Conservation (phyloP, 1,140 invertebrate genomes). For the Phthorimaea operculella region DNA sequence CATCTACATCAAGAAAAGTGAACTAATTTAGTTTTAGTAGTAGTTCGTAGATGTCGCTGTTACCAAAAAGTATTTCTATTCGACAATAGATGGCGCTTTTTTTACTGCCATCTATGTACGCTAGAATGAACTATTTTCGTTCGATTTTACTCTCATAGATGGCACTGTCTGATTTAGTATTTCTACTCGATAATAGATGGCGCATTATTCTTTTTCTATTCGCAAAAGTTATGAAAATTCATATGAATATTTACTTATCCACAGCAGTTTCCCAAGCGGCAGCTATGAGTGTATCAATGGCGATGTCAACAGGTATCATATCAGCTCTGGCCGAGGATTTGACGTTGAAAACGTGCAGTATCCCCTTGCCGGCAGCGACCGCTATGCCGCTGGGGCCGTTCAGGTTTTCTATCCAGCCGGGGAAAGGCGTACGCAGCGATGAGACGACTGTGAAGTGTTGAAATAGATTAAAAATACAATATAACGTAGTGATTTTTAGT, state of each 20-base stretch:
- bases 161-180: not conserved
- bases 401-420: constrained; percentile 88
- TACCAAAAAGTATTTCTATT: too few relatives aligned
- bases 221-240: not conserved
- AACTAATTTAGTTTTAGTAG: too few relatives aligned
- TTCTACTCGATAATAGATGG: not conserved
- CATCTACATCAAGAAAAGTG: too few relatives aligned
- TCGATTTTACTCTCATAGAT: not conserved
- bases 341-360: constrained; percentile 77
- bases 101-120: too few relatives aligned
- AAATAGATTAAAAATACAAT: too few relatives aligned
- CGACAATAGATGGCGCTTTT: too few relatives aligned
- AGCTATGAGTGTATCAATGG: constrained; percentile 82
- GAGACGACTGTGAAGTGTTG: constrained; percentile 35
- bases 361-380: constrained; percentile 76
- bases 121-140: too few relatives aligned
- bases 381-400: constrained; percentile 86
- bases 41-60: too few relatives aligned
- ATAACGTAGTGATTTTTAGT: too few relatives aligned
- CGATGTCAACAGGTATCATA: constrained; percentile 84
- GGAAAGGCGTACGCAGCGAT: constrained; percentile 50
- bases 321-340: constrained; percentile 67
- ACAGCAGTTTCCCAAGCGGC: constrained; percentile 74
- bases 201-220: not conserved
- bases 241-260: constrained; percentile 29